These are phyloP conservation scores for Melanotaenia pygmaea DNA, from an alignment of 2,797 vertebrate species.

Conservation along the genomic window DNA sequence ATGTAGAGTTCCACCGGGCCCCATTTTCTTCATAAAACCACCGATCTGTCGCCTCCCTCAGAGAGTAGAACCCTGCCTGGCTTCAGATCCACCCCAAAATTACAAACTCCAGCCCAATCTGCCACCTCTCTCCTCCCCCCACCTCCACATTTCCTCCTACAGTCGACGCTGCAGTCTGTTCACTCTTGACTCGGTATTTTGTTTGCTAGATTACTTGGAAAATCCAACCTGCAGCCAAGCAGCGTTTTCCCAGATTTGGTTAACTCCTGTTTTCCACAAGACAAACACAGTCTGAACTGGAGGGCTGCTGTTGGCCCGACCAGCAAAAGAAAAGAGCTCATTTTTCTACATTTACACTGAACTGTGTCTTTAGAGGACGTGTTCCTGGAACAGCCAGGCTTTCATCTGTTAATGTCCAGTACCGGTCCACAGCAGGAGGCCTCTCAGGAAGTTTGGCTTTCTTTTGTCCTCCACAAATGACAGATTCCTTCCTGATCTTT, in stretches of 20 bases:
- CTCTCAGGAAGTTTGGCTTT: slow-evolving; percentile 67
- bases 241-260: slow-evolving; percentile 22
- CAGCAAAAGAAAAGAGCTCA: background rate
- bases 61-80: slow-evolving; percentile 48
- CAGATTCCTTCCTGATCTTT: slow-evolving; percentile 70
- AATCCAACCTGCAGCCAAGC: slow-evolving; percentile 17
- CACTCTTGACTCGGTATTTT: slow-evolving; percentile 15
- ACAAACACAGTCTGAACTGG: background rate
- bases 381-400: slow-evolving; percentile 8
- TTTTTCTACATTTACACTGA: background rate
- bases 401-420: slow-evolving; percentile 57
- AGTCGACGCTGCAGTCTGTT: slow-evolving; percentile 35
- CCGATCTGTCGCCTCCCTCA: slow-evolving; percentile 48
- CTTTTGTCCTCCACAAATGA: slow-evolving; percentile 66
- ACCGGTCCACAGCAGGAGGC: slow-evolving; percentile 45
- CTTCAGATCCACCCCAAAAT: slow-evolving; percentile 44
- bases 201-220: slow-evolving; percentile 49
- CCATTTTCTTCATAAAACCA: slow-evolving; percentile 71
- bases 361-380: background rate
- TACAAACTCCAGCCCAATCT: slow-evolving; percentile 64
- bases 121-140: slow-evolving; percentile 23
- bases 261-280: background rate
- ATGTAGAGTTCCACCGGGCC: slow-evolving; percentile 66
- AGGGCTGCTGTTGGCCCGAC: background rate
- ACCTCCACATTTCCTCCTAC: background rate